These are phyloP conservation scores for Donacobius atricapilla DNA, from an alignment of 2,113 vertebrate genomes.

Conservation along the genomic window DNA sequence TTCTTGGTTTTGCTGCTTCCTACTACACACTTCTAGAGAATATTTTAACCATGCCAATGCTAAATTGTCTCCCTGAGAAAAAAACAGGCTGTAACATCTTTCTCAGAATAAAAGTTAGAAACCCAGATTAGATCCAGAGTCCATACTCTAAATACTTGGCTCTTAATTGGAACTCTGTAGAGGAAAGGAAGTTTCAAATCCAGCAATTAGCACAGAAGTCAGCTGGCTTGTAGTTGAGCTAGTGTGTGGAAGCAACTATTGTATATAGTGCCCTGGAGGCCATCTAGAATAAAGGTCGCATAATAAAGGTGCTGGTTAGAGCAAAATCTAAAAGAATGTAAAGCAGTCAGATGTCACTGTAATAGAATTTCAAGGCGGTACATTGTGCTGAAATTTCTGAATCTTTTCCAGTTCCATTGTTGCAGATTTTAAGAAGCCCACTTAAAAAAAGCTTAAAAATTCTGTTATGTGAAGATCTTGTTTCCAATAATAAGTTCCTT, in stretches of 20 bases:
- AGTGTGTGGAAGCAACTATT: background rate
- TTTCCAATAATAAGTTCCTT: background rate
- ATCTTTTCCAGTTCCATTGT: background rate
- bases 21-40: background rate
- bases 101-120: background rate
- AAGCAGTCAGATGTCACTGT: background rate
- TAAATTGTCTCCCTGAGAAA: background rate
- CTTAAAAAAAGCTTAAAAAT: background rate
- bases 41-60: background rate
- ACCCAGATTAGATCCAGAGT: background rate
- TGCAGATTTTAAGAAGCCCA: background rate
- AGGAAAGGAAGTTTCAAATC: background rate
- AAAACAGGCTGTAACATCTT: background rate
- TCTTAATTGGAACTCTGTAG: background rate
- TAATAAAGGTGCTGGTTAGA: slow-evolving; percentile 19
- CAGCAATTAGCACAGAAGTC: background rate
- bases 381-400: background rate
- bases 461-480: background rate
- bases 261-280: background rate
- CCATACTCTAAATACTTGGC: background rate
- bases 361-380: background rate
- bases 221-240: background rate
- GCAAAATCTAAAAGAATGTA: slow-evolving; percentile 3
- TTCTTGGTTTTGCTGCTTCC: background rate
- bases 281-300: background rate